Conservation (phyloP, 2,113 vertebrate species). For the Dunckerocampus dactyliophorus region DNA sequence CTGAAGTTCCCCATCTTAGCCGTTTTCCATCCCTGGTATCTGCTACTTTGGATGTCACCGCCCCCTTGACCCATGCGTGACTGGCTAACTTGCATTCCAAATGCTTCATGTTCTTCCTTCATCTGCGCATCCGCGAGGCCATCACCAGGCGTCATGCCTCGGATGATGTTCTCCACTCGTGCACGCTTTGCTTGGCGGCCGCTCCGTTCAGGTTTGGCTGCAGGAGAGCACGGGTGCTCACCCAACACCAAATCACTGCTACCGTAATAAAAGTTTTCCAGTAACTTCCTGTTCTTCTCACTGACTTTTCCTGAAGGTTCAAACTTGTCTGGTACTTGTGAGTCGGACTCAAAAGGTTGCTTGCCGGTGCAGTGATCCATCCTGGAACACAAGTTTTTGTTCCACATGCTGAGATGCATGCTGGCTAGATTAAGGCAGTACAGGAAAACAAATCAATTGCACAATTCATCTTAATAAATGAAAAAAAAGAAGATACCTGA, state of each 20-base stretch:
- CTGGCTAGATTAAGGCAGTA: neutral
- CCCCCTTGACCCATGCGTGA: conserved; percentile 5
- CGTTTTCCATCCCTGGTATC: conserved; percentile 36
- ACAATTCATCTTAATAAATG: neutral
- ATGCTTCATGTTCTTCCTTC: conserved; percentile 49
- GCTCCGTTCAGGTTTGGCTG: conserved; percentile 43
- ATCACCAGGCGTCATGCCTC: conserved; percentile 73
- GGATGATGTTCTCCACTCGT: conserved; percentile 88
- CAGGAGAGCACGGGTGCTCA: neutral
- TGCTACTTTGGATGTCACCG: conserved; percentile 12
- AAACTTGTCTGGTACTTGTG: conserved; percentile 54
- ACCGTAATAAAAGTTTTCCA: conserved; percentile 53
- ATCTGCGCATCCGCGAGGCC: neutral
- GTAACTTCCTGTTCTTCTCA: conserved; percentile 35
- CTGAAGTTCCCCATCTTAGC: conserved; percentile 33
- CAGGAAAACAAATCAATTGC: neutral
- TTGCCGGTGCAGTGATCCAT: conserved; percentile 44
- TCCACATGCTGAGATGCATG: conserved; percentile 57
- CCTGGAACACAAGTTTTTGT: conserved; percentile 47
- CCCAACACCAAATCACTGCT: conserved; percentile 15
- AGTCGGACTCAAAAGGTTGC: conserved; percentile 43
- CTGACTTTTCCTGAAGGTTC: conserved; percentile 53
- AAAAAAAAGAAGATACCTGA: neutral
- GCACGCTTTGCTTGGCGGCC: conserved; percentile 81
- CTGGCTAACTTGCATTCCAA: conserved; percentile 36